These are phyloP conservation scores for Rhea americana DNA, from an alignment of 2,113 vertebrate genomes.

Conservation along the genomic window DNA sequence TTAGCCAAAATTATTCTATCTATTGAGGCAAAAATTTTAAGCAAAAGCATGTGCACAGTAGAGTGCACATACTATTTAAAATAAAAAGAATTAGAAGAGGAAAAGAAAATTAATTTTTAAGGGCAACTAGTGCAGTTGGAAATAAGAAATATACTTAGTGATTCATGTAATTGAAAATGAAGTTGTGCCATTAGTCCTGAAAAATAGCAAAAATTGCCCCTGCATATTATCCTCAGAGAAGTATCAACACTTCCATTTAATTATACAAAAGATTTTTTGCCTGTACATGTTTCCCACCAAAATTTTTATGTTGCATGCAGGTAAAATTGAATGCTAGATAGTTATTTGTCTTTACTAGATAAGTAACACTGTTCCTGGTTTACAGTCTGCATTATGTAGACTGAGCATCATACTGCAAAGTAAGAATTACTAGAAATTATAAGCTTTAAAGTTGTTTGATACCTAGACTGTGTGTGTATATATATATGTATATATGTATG, in stretches of 20 bases:
- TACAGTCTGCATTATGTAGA: neutral
- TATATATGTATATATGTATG: no score
- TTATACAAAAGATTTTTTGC: neutral
- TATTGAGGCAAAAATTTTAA: neutral
- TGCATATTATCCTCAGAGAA: neutral
- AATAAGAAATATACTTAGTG: neutral
- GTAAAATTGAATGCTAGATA: neutral
- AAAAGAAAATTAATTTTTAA: neutral
- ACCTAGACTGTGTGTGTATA: neutral
- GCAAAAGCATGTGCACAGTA: neutral
- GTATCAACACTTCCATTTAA: neutral
- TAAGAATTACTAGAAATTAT: neutral
- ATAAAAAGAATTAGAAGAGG: neutral
- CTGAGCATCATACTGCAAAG: neutral
- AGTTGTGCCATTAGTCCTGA: neutral
- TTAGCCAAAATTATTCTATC: neutral
- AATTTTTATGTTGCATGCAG: neutral
- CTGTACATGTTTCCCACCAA: fast-evolving
- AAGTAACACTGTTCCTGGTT: neutral
- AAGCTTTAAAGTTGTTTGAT: neutral
- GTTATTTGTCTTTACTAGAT: neutral
- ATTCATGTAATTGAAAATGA: neutral
- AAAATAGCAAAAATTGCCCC: neutral
- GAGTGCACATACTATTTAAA: neutral
- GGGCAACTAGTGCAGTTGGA: neutral